Evolutionary conservation across 2,797 vertebrate species (phyloP).

Genomic region (Smutsia gigantea): DNA sequence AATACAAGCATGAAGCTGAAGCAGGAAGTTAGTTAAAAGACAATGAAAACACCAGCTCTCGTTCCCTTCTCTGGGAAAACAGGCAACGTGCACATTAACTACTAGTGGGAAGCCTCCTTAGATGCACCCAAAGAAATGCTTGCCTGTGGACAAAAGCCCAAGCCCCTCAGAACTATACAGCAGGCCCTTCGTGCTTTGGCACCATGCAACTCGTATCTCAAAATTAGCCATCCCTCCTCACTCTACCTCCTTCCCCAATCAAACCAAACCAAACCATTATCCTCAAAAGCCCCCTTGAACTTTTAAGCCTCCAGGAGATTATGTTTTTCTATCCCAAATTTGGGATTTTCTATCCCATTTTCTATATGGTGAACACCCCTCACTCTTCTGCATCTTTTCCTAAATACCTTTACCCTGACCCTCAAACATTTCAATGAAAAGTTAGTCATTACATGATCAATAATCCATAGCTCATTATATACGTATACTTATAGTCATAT

Average conservation of each 20-base stretch:
- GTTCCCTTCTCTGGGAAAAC: slow-evolving; percentile 60
- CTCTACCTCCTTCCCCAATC: not conserved
- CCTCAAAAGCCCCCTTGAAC: not conserved
- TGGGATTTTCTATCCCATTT: not conserved
- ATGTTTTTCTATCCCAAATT: not conserved
- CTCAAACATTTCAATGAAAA: not conserved
- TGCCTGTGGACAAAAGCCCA: slow-evolving; percentile 17
- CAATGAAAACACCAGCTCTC: slow-evolving; percentile 23
- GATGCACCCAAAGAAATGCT: slow-evolving; percentile 30
- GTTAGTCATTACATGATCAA: not conserved
- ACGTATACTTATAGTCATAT: not conserved
- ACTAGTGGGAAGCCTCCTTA: slow-evolving; percentile 41
- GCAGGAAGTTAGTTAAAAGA: slow-evolving; percentile 56
- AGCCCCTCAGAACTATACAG: not conserved
- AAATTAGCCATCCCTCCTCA: not conserved
- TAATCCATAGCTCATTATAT: not conserved
- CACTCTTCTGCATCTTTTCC: not conserved
- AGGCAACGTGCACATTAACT: not conserved
- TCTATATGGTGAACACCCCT: not conserved
- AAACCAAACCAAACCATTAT: not conserved
- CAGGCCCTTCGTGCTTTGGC: not conserved
- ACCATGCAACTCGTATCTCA: not conserved
- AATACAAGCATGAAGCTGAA: slow-evolving; percentile 13
- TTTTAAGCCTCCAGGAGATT: slow-evolving; percentile 27
- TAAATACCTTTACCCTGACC: not conserved